A percentile compares a stretch with the other conserved stretches of the same genome.
Evolutionary conservation across 2,888 invertebrate genomes (phyloP).

Genomic region (Dexiosoma caninum): DNA sequence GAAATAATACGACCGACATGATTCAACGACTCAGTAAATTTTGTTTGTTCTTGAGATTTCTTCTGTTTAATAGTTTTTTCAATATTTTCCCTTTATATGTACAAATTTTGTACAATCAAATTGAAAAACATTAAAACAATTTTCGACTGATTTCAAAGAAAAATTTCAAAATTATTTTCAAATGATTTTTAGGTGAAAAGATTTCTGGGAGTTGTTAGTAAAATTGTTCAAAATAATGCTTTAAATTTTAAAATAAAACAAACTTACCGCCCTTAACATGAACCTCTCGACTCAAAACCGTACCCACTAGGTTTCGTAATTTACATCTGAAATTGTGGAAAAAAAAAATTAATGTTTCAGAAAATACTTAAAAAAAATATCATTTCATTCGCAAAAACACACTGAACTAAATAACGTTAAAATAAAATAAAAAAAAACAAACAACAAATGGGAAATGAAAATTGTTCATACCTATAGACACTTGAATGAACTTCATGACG

Average conservation of each 20-base stretch:
- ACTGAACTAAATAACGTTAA: background rate
- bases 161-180: no score
- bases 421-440: background rate
- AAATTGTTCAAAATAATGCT: no score
- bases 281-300: constrained; percentile 89
- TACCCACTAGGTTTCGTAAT: constrained; percentile 85
- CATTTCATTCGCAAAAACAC: background rate
- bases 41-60: background rate
- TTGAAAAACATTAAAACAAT: no score
- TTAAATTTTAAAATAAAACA: no score
- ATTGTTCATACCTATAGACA: constrained; percentile 83
- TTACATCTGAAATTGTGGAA: constrained; percentile 77
- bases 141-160: no score
- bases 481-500: constrained; percentile 91
- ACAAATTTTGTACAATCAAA: no score
- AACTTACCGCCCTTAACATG: constrained; percentile 92
- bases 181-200: no score
- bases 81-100: no score
- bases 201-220: no score
- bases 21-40: constrained; percentile 28
- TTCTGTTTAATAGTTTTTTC: background rate
- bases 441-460: background rate
- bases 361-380: background rate
- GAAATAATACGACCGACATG: constrained; percentile 5
- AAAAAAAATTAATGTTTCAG: background rate